A percentile compares a stretch with the other conserved stretches of the same genome.
phyloP scores from a whole-genome alignment of 2,888 invertebrate species.

The Oscheius sp. region DNA sequence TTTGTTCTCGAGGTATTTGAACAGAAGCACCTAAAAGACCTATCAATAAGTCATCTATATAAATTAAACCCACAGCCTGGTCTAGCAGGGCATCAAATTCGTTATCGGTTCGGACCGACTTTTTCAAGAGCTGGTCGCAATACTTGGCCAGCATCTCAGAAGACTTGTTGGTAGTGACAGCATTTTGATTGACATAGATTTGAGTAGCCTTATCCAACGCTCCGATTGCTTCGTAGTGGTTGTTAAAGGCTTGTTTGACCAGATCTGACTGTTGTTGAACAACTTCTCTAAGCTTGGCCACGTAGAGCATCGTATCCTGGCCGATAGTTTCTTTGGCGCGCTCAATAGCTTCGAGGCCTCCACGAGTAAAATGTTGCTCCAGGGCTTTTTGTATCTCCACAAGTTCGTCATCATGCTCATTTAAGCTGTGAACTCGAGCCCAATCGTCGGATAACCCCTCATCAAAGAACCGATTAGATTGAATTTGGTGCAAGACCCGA shows the following conservation, averaged over 20 bases:
- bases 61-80: constrained; percentile 85
- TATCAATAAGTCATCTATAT: neutral
- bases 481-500: neutral
- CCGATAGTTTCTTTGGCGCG: constrained; percentile 88
- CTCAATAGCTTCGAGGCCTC: constrained; percentile 91
- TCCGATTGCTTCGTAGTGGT: constrained; percentile 77
- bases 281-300: constrained; percentile 94
- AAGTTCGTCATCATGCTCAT: too few relatives aligned
- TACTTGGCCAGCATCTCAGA: constrained; percentile 76
- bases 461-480: constrained; percentile 76
- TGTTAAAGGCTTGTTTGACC: constrained; percentile 92
- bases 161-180: constrained; percentile 91
- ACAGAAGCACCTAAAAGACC: constrained; percentile 90
- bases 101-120: constrained; percentile 95
- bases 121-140: constrained; percentile 95
- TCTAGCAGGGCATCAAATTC: constrained; percentile 97
- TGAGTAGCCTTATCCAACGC: constrained; percentile 84
- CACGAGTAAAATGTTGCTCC: constrained; percentile 76
- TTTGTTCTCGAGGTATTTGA: constrained; percentile 99
- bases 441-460: constrained; percentile 84
- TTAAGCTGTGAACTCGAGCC: too few relatives aligned
- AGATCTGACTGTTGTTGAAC: constrained; percentile 96
- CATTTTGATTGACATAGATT: constrained; percentile 95
- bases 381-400: too few relatives aligned
- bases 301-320: constrained; percentile 92